Percentiles rank a stretch among this genome's conserved stretches.
These are phyloP conservation scores for Odontesthes bonariensis DNA, from an alignment of 2,113 vertebrate species.

Conservation along the genomic window DNA sequence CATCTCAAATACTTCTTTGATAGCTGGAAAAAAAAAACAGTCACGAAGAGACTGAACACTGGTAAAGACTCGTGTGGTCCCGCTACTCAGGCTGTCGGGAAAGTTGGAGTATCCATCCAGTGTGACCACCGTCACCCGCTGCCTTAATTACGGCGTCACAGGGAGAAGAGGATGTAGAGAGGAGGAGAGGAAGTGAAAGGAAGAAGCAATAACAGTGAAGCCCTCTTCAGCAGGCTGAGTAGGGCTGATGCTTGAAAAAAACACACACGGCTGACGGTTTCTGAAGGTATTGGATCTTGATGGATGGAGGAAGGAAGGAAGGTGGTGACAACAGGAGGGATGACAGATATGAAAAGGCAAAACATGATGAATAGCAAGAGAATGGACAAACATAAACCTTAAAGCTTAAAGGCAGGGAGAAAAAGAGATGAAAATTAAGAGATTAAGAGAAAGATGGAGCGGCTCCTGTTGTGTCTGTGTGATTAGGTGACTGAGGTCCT, in stretches of 20 bases:
- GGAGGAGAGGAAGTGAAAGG: slow-evolving; percentile 7
- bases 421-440: slow-evolving; percentile 10
- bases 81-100: slow-evolving; percentile 20
- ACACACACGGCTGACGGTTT: slow-evolving; percentile 20
- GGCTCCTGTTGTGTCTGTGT: slow-evolving; percentile 45
- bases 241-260: slow-evolving; percentile 24
- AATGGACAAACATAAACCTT: slow-evolving; percentile 29
- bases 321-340: slow-evolving; percentile 21
- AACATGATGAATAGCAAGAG: slow-evolving; percentile 43
- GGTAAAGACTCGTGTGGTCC: slow-evolving; percentile 22
- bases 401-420: slow-evolving; percentile 15
- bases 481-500: slow-evolving; percentile 60
- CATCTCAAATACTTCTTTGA: slow-evolving; percentile 63
- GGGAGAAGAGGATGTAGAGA: slow-evolving; percentile 20
- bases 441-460: slow-evolving; percentile 24
- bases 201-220: slow-evolving; percentile 14
- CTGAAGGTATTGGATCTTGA: slow-evolving; percentile 42
- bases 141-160: slow-evolving; percentile 37
- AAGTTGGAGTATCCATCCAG: slow-evolving; percentile 35
- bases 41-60: slow-evolving; percentile 14
- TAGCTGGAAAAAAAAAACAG: slow-evolving; percentile 3
- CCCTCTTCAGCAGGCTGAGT: slow-evolving; percentile 22
- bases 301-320: slow-evolving; percentile 13
- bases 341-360: slow-evolving; percentile 39
- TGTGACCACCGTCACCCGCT: slow-evolving; percentile 41